Base-by-base conservation (phyloP, 2,888 invertebrate genomes). In the Meiosimyza platycephala region DNA sequence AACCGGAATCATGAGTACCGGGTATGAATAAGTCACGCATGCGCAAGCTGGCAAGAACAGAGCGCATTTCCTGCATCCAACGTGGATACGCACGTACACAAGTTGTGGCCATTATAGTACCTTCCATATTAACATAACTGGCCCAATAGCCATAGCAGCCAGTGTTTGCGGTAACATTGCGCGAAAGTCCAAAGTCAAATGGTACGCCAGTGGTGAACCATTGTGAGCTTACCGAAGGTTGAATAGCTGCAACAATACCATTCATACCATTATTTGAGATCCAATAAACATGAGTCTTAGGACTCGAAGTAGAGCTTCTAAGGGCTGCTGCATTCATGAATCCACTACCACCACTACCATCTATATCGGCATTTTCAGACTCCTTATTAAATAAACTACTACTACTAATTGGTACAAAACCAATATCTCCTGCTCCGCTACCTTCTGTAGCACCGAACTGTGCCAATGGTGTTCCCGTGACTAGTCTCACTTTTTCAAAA, bases 1-100 rank as follows among this genome's bases (percentile, higher is more conserved):
- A 88, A 6, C 91, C 92, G 0, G 93, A 91, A 83, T 93, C 92
- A 80, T 93, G 93, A 0, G 92, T 91, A 1, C 93, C 93, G 1
- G 93, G 93, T 78, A 93, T 88, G 76, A 93, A 90, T 6, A 93
- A 81, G 73, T 90, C 88, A 13, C 88, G 86, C 64, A 91, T 81
- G 54, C 88, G 88, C 71, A 88, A 80, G 47, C 85, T 82, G 1
- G 89, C 89, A 15, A 91, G 80, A 47, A 83, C 80, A 2, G 83
- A 75, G 51, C 84, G 86, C 79, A 88, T 82, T 11, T 90, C 88
- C 52, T 85, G 83, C 91, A 91, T 91, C 91, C 91, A 91, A 47
- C 84, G 88, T 1, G 91, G 90, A 76, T 88, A 86, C 1, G 89
- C 89, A 22, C 86, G 84, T 1, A 91, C 77, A 75, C 91, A 91